Conservation (phyloP, 2,797 vertebrate genomes). For the Carduelis carduelis region DNA sequence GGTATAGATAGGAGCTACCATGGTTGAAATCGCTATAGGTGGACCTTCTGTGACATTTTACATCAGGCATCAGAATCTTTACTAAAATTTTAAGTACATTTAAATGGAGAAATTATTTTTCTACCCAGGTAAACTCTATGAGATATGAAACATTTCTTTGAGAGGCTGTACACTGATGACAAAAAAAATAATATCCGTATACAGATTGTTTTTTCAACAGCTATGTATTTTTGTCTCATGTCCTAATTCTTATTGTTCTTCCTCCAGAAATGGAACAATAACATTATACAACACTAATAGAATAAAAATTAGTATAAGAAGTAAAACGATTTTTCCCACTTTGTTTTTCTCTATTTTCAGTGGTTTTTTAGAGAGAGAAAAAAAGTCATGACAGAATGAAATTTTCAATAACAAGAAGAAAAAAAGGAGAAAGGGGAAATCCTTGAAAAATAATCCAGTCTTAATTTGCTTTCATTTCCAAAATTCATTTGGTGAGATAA, state of each 20-base stretch:
- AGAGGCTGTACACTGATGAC: not conserved
- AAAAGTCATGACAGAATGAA: not conserved
- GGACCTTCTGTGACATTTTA: not conserved
- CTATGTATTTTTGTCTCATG: not conserved
- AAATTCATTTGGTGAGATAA: not conserved
- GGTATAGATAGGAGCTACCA: not conserved
- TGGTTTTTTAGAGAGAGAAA: not conserved
- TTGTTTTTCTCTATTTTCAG: not conserved
- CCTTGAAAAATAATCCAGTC: not conserved
- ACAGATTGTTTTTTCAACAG: not conserved
- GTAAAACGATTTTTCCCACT: fast-evolving
- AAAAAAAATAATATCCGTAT: not conserved
- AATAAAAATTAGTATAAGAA: not conserved
- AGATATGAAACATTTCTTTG: not conserved
- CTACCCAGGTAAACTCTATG: not conserved
- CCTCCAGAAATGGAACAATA: not conserved
- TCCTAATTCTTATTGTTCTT: not conserved
- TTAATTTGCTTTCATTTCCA: not conserved
- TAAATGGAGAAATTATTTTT: not conserved
- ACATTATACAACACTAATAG: not conserved
- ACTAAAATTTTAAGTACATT: not conserved
- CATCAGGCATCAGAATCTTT: not conserved
- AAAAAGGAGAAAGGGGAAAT: not conserved
- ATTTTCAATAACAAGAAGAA: not conserved
- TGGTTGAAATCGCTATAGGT: not conserved